These are phyloP conservation scores for Diadophis punctatus DNA, from an alignment of 2,113 vertebrate genomes.

Conservation along the genomic window DNA sequence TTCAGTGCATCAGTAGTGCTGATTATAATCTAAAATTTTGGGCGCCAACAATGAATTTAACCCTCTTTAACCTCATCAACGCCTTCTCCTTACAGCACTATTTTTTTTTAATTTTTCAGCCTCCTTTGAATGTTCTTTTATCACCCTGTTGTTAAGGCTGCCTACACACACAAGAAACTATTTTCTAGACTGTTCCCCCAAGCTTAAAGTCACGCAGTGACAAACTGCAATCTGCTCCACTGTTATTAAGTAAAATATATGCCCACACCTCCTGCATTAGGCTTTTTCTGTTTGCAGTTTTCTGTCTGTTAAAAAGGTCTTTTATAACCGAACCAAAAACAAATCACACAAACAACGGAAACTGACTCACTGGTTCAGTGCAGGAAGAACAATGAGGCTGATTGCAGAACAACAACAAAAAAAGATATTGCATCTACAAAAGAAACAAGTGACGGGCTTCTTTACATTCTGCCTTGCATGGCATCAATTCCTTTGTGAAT, in stretches of 20 bases:
- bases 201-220: neutral
- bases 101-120: neutral
- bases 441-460: neutral
- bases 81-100: neutral
- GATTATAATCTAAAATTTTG: neutral
- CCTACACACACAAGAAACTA: slow-evolving; percentile 14
- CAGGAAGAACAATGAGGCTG: slow-evolving; percentile 1
- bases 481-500: neutral
- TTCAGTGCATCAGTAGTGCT: neutral
- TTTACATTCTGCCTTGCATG: neutral
- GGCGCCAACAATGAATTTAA: neutral
- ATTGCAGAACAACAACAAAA: neutral
- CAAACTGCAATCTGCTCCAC: slow-evolving; percentile 37
- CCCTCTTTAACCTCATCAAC: neutral
- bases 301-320: slow-evolving; percentile 15
- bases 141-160: neutral
- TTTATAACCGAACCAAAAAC: neutral
- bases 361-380: slow-evolving; percentile 20
- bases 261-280: slow-evolving; percentile 4
- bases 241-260: slow-evolving; percentile 7
- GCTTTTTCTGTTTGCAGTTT: slow-evolving; percentile 13
- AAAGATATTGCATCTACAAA: neutral
- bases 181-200: slow-evolving; percentile 1
- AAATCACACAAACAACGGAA: slow-evolving; percentile 11
- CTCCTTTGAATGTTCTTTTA: slow-evolving; percentile 10